These are phyloP conservation scores for Pseudoatta argentina DNA, from an alignment of 1,140 invertebrate species.

Conservation along the genomic window DNA sequence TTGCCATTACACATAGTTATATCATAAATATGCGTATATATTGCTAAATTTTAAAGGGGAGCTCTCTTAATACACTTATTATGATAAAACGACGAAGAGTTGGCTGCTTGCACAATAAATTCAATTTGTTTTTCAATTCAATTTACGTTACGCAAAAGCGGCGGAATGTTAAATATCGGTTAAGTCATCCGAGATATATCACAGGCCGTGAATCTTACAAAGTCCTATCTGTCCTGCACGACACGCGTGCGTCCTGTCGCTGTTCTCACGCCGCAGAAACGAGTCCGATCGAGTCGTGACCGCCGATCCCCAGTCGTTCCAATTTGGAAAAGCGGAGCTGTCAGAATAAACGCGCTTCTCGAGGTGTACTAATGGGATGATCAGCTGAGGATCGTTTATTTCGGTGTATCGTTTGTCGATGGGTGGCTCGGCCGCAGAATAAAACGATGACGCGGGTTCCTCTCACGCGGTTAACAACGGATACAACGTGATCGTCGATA, in stretches of 20 bases:
- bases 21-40: not conserved
- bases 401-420: not conserved
- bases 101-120: not conserved
- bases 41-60: conserved; percentile 22
- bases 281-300: conserved; percentile 71
- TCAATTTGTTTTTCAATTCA: conserved; percentile 28
- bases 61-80: not conserved
- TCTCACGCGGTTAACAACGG: not conserved
- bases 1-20: not conserved
- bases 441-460: conserved; percentile 27
- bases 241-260: conserved; percentile 28
- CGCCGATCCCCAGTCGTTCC: conserved; percentile 75
- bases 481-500: not conserved
- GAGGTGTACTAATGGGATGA: conserved; percentile 43
- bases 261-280: conserved; percentile 67
- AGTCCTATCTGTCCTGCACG: not conserved
- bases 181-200: not conserved
- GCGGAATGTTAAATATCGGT: conserved; percentile 26
- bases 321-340: conserved; percentile 63
- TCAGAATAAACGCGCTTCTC: conserved; percentile 48
- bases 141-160: conserved; percentile 9
- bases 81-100: not conserved
- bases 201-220: not conserved
- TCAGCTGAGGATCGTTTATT: conserved; percentile 43
- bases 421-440: conserved; percentile 2